Evolutionary conservation across 2,113 vertebrate species (phyloP), one percentile per base, ranked within the genome.

Genomic region (Nothocercus nigrocapillus): DNA sequence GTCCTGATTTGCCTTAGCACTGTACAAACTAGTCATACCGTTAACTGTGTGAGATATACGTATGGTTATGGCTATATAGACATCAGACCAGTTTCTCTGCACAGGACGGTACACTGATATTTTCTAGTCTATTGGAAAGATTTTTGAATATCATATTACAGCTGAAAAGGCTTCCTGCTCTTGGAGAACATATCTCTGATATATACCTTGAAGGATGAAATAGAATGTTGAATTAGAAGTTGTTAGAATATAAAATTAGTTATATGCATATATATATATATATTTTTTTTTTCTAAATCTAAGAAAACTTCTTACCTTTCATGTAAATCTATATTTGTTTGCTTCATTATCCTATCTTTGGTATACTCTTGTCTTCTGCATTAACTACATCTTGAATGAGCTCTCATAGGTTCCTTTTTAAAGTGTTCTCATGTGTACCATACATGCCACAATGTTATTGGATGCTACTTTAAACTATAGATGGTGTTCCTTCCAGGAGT

Each of bases 301-400:
- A 9, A 56, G 27, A n/a, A 5, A 0, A 20, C 11, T 40, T 73
- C 7, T 27, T 38, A 42, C 2, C 1, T 30, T 74, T 66, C 16
- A 47, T 28, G 2, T 2, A 40, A n/a, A 1, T 1, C 2, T 28
- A 28, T 4, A 21, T 53, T 84, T 38, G 0, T 38, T 61, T 59
- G 4, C 5, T 63, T 88, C 3, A 40, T 63, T 79, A 4, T 30
- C 5, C 2, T 32, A 13, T 82, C 67, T 49, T 1, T 5, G 56
- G 3, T 22, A 13, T 12, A 25, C 10, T 2, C 32, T 66, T 59
- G 15, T 3, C 8, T 82, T 78, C 40, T 49, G 3, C 58, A 12
- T 47, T 18, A 10, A 11, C 14, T 28, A 13, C 9, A 22, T 5
- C 16, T 90, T 8, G 4, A 22, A 14, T 34, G 4, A 54, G 15